Percentiles rank a stretch among this genome's conserved stretches.
Conservation (phyloP, 2,113 vertebrate genomes). For the Drymodes brunneopygia region DNA sequence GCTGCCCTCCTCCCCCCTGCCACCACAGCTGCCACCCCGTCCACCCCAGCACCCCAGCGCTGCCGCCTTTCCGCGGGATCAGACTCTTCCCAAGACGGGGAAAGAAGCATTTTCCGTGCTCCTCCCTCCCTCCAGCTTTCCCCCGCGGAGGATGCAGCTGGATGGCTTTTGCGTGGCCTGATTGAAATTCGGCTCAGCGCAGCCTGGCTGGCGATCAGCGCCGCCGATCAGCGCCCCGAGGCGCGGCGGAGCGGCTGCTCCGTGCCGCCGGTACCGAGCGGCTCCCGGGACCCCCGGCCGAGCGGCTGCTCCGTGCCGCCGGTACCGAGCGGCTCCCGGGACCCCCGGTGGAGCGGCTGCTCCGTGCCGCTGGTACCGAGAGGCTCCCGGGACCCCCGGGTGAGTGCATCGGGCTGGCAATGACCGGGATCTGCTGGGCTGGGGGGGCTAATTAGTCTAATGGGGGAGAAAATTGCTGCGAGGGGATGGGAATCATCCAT, state of each 20-base stretch:
- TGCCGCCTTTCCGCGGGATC: neutral
- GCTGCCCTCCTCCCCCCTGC: neutral
- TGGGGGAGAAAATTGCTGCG: neutral
- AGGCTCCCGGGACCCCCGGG: neutral
- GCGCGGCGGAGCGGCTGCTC: neutral
- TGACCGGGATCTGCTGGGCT: neutral
- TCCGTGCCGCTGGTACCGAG: neutral
- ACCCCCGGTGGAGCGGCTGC: neutral
- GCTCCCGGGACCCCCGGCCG: neutral
- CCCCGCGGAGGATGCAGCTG: neutral
- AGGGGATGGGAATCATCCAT: neutral
- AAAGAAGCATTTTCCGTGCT: fast-evolving
- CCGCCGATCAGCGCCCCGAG: neutral
- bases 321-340: neutral
- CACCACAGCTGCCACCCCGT: neutral
- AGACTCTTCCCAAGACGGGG: neutral
- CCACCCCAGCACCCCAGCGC: fast-evolving
- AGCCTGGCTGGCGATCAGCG: neutral
- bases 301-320: neutral
- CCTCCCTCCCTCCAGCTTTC: neutral
- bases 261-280: neutral
- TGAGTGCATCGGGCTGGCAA: neutral
- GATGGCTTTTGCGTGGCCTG: neutral
- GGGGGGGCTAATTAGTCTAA: neutral
- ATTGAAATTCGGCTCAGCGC: neutral